These are phyloP conservation scores for Rhadinocentrus ornatus DNA, from an alignment of 2,797 vertebrate species.

Conservation along the genomic window DNA sequence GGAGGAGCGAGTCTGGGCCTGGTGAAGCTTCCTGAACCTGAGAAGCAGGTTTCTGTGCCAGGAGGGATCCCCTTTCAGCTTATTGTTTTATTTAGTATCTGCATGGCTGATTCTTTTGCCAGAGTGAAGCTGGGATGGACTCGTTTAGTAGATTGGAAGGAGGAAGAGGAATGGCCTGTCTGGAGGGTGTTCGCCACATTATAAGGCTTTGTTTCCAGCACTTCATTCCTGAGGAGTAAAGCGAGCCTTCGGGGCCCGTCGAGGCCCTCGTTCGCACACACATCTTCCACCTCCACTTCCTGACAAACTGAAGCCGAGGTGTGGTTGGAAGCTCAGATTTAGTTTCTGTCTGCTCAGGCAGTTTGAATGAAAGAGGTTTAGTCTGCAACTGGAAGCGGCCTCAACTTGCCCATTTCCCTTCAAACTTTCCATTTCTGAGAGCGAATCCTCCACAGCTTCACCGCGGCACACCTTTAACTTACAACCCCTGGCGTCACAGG, in stretches of 20 bases:
- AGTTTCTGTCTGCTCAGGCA: constrained; percentile 29
- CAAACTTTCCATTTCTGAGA: not conserved
- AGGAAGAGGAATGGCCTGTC: constrained; percentile 42
- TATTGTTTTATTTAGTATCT: constrained; percentile 81
- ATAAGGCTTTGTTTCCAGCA: constrained; percentile 74
- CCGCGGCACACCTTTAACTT: not conserved
- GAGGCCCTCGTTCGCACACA: constrained; percentile 24
- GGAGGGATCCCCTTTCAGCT: constrained; percentile 75
- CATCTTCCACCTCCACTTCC: constrained; percentile 45
- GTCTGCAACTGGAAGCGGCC: constrained; percentile 10
- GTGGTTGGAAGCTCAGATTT: constrained; percentile 27
- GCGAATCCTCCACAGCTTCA: not conserved
- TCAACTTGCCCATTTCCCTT: constrained; percentile 6
- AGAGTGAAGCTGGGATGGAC: constrained; percentile 66
- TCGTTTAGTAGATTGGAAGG: constrained; percentile 67
- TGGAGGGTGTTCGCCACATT: constrained; percentile 72
- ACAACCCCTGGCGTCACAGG: constrained; percentile 9
- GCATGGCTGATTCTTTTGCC: constrained; percentile 68
- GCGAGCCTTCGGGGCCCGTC: constrained; percentile 47
- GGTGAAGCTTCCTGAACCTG: constrained; percentile 65
- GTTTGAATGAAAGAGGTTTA: constrained; percentile 6
- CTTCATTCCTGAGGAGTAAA: constrained; percentile 71
- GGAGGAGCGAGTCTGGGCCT: constrained; percentile 45
- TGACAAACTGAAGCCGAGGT: constrained; percentile 44
- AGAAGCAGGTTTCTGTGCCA: constrained; percentile 53